These are phyloP conservation scores for Eupithecia vulgata DNA, from an alignment of 2,888 invertebrate species.

Conservation along the genomic window DNA sequence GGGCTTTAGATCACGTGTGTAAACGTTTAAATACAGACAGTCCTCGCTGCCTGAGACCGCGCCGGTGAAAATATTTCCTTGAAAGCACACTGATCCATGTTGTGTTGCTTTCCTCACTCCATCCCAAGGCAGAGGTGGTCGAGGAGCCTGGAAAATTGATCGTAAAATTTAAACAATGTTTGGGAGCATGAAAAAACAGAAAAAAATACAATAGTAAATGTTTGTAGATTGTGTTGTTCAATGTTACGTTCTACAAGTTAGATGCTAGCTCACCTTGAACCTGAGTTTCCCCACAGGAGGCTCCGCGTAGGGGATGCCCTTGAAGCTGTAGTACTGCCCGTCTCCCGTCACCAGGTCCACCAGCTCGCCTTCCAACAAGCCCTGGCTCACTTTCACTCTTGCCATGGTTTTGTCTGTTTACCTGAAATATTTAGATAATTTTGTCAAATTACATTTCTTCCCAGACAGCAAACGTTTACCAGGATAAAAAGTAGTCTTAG, in stretches of 20 bases:
- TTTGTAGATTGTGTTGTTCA: no score
- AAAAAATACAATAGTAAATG: no score
- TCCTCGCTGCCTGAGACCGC: constrained; percentile 55
- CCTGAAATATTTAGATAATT: not conserved
- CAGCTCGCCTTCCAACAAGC: constrained; percentile 53
- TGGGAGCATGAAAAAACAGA: no score
- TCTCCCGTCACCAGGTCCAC: constrained; percentile 46
- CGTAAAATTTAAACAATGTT: not conserved
- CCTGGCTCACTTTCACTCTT: constrained; percentile 53
- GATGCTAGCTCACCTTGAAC: constrained; percentile 67
- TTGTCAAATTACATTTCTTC: no score
- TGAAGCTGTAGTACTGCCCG: constrained; percentile 57
- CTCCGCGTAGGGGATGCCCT: constrained; percentile 79
- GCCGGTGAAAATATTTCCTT: constrained; percentile 53
- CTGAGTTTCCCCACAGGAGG: constrained; percentile 76
- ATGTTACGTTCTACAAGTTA: no score
- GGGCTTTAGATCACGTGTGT: constrained; percentile 52
- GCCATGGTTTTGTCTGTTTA: not conserved
- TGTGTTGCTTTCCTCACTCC: constrained; percentile 50
- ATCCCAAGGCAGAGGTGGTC: constrained; percentile 44
- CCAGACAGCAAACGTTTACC: no score
- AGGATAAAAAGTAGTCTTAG: no score
- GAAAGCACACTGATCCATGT: constrained; percentile 61
- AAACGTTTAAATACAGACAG: constrained; percentile 64
- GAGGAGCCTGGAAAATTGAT: constrained; percentile 42